A percentile compares a stretch with the other conserved stretches of the same genome.
Evolutionary conservation across 2,888 invertebrate genomes (phyloP).

Genomic region (Parochlus steinenii): DNA sequence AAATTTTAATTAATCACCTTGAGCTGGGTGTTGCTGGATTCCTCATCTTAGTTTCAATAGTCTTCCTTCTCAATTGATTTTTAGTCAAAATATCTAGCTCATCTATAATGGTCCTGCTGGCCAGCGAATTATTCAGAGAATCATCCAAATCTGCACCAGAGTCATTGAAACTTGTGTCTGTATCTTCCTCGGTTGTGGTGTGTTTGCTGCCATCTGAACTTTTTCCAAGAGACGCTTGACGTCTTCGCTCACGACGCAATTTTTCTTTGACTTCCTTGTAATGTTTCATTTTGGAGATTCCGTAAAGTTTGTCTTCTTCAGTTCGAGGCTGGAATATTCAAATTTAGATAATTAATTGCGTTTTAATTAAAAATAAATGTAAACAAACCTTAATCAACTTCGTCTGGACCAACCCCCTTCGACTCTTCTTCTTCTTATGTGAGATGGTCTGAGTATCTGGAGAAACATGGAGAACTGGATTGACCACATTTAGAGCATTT

Average conservation of each 20-base stretch:
- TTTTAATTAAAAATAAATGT: too few relatives aligned
- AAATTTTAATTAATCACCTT: too few relatives aligned
- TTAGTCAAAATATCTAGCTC: conserved; percentile 24
- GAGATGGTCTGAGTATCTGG: too few relatives aligned
- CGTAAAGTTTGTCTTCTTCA: conserved; percentile 57
- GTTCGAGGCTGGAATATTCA: conserved; percentile 47
- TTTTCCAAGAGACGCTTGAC: conserved; percentile 9
- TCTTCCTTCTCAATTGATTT: too few relatives aligned
- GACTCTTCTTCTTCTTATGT: conserved; percentile 8
- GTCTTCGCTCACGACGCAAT: conserved; percentile 36
- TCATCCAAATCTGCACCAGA: conserved; percentile 1
- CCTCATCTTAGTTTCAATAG: background rate
- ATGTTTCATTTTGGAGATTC: conserved; percentile 50
- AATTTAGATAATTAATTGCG: too few relatives aligned
- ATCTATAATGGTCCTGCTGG: conserved; percentile 20
- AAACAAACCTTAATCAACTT: too few relatives aligned
- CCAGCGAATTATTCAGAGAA: background rate
- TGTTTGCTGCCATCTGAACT: conserved; percentile 1
- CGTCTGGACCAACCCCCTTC: background rate
- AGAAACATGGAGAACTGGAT: too few relatives aligned
- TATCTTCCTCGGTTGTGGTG: conserved; percentile 4
- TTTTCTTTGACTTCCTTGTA: conserved; percentile 69
- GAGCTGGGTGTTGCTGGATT: too few relatives aligned
- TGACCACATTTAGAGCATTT: too few relatives aligned
- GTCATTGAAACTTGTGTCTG: too few relatives aligned